Evolutionary conservation across 2,888 invertebrate genomes (phyloP), one percentile per base, ranked within the genome.

Genomic region (Luperina nickerlii): DNA sequence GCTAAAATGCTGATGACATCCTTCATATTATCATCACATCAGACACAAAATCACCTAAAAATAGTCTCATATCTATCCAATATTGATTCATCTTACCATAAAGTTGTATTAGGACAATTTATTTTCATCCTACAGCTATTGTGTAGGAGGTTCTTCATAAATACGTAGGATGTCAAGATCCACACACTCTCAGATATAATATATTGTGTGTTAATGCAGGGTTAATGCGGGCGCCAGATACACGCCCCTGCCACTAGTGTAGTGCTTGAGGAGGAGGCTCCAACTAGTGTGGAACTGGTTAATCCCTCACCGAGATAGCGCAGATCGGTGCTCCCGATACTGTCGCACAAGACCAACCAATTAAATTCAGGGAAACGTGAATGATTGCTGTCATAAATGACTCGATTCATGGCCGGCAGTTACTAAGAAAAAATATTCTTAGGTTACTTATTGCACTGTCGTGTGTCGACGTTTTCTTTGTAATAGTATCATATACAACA

Each of bases 121-220:
- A 84, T 69, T 83, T 78, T 48, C 27, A 48, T 48, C 67, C n/a
- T 32, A 76, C 68, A 72, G 71, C 71, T 63, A 68, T 68, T 48
- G 62, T 72, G 60, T 69, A 66, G 51, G 74, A 63, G 48, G 71
- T 74, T 81, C 71, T 76, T 72, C 71, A 87, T 74, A 77, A 86
- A 77, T 74, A 74, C 81, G 57, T 74, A 54, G 81, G 66, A 75
- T 77, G 76, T 87, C 76, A 85, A 81, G 85, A 77, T 84, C 87
- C 87, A 66, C 76, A 74, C 76, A 80, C 73, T 85, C 76, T 77
- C 60, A 75, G 79, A 78, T 86, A 88, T 86, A 82, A 86, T 87
- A 89, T 87, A 89, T 86, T 80, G 73, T 77, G 79, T 86, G 87
- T 83, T 90, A 90, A 88, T 90, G 90, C 90, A 89, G 90, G 79